These are phyloP conservation scores for Nebria brevicollis DNA, from an alignment of 2,888 invertebrate species.

Conservation along the genomic window DNA sequence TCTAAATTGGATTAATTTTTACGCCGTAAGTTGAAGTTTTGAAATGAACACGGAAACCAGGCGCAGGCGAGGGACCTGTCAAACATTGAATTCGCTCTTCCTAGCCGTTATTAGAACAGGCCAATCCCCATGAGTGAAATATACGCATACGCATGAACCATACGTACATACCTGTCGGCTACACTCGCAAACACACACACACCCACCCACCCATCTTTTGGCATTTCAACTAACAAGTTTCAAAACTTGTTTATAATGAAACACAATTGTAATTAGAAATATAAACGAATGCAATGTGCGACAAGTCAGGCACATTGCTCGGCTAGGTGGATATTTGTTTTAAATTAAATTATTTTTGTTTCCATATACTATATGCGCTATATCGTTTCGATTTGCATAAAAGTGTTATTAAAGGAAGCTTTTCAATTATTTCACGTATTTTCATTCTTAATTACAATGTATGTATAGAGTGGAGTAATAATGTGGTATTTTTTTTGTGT, in stretches of 20 bases:
- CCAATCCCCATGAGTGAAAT: not conserved
- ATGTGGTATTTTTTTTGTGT: slow-evolving; percentile 48
- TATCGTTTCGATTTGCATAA: no score
- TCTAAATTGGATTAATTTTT: slow-evolving; percentile 5
- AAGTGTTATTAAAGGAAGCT: no score
- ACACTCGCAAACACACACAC: not conserved
- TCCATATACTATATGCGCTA: no score
- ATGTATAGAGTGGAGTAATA: not conserved
- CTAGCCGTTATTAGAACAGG: not conserved
- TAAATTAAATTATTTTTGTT: not conserved
- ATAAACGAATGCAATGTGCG: not conserved
- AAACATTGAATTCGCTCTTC: not conserved
- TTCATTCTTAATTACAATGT: not conserved
- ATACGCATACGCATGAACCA: not conserved
- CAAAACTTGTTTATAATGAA: slow-evolving; percentile 15
- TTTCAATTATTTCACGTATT: no score
- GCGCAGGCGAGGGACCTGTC: not conserved
- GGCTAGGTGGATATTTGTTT: not conserved
- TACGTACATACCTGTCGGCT: not conserved
- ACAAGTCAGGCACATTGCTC: slow-evolving; percentile 4
- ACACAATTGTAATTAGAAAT: slow-evolving; percentile 9
- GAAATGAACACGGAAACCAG: slow-evolving; percentile 5
- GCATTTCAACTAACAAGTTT: slow-evolving; percentile 10
- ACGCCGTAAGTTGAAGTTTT: not conserved
- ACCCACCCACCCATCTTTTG: not conserved